A percentile compares a stretch with the other conserved stretches of the same genome.
These are phyloP conservation scores for Tetranychus piercei DNA, from an alignment of 2,888 invertebrate species.

Conservation along the genomic window DNA sequence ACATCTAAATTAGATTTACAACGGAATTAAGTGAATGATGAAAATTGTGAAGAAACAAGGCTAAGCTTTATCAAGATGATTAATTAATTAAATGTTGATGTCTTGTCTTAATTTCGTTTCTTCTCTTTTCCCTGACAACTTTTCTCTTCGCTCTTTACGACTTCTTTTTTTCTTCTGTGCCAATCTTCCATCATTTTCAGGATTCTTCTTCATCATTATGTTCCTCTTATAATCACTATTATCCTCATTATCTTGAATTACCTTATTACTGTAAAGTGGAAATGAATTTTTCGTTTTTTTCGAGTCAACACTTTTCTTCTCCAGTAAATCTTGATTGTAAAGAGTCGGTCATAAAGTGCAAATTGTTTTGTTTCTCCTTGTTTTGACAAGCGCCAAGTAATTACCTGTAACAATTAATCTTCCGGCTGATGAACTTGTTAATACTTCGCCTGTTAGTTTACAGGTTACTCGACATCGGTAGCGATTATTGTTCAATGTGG, in stretches of 20 bases:
- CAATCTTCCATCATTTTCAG: no score
- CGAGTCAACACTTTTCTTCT: neutral
- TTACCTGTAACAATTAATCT: slow-evolving; percentile 22
- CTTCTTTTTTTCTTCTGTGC: neutral
- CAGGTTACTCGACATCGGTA: slow-evolving; percentile 18
- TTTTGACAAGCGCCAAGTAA: neutral
- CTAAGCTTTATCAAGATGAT: neutral
- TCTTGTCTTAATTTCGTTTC: neutral
- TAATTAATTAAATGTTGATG: neutral
- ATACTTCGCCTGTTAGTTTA: slow-evolving; percentile 38
- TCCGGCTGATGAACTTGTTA: slow-evolving; percentile 17
- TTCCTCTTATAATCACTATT: neutral
- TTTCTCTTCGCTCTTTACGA: neutral
- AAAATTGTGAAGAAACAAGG: neutral
- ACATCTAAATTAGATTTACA: neutral
- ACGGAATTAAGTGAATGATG: neutral
- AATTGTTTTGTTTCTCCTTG: neutral
- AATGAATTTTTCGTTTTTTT: no score
- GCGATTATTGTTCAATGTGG: slow-evolving; percentile 11
- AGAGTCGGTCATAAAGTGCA: no score
- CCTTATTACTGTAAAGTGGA: neutral
- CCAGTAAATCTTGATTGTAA: no score
- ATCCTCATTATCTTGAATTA: neutral
- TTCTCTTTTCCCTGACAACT: neutral
- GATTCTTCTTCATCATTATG: neutral